Evolutionary conservation across 2,113 vertebrate species (phyloP).

Genomic region (Caranx ignobilis): DNA sequence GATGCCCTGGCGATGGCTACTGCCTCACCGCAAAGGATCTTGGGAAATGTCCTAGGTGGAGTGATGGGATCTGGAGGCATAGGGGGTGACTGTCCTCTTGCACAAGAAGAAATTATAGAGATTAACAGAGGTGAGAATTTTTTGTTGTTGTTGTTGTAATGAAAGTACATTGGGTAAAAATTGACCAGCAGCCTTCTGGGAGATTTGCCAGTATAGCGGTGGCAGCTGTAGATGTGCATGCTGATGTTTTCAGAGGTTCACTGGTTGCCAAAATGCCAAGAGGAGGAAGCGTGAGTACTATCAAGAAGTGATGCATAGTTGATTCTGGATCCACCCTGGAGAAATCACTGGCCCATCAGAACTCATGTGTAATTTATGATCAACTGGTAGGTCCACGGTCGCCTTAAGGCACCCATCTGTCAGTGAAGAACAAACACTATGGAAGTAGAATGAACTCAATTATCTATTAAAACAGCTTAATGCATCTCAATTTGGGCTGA

Average conservation of each 20-base stretch:
- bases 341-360: conserved; percentile 70
- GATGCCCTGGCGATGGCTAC: conserved; percentile 88
- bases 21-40: conserved; percentile 87
- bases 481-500: conserved; percentile 66
- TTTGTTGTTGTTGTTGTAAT: conserved; percentile 9
- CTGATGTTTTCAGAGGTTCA: background rate
- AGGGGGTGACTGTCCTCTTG: conserved; percentile 89
- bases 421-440: conserved; percentile 66
- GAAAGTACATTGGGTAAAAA: conserved; percentile 3
- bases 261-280: conserved; percentile 8
- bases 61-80: conserved; percentile 82
- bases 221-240: background rate
- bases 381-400: conserved; percentile 68
- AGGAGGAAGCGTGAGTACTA: conserved; percentile 21
- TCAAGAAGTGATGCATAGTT: conserved; percentile 52
- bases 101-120: conserved; percentile 96
- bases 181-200: background rate
- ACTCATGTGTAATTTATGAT: conserved; percentile 79
- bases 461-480: conserved; percentile 73
- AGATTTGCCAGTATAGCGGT: background rate
- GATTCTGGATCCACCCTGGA: conserved; percentile 55
- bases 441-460: conserved; percentile 66
- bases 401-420: conserved; percentile 77
- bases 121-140: conserved; percentile 89
- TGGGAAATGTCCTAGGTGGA: conserved; percentile 87